Evolutionary conservation across 1,140 invertebrate species (phyloP).

Genomic region (Magallana angulata): DNA sequence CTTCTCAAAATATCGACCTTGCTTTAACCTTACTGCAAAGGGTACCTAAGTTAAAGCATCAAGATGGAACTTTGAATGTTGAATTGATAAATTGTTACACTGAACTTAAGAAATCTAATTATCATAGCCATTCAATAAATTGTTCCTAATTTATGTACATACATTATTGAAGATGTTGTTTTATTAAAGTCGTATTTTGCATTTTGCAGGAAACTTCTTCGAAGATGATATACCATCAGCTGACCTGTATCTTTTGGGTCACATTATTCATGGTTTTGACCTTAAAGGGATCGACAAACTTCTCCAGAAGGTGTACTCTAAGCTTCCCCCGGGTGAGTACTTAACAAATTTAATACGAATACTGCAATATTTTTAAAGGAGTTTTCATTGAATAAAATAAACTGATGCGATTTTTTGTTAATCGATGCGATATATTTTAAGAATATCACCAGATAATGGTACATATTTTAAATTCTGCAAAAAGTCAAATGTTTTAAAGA

Average conservation of each 20-base stretch:
- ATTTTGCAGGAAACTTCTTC: conserved; percentile 67
- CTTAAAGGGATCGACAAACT: conserved; percentile 60
- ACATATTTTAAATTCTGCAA: too few relatives aligned
- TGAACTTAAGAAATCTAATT: background rate
- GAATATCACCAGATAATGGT: background rate
- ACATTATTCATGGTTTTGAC: conserved; percentile 68
- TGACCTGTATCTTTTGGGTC: conserved; percentile 67
- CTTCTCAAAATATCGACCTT: too few relatives aligned
- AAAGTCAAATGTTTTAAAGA: too few relatives aligned
- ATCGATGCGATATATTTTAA: background rate
- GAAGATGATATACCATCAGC: conserved; percentile 63
- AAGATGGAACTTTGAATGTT: background rate
- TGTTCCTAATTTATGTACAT: too few relatives aligned
- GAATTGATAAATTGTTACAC: background rate
- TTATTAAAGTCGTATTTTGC: background rate
- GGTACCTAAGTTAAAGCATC: too few relatives aligned
- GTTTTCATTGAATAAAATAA: background rate
- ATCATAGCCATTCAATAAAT: too few relatives aligned
- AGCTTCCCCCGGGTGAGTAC: conserved; percentile 62
- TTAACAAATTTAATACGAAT: background rate
- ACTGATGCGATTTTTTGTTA: too few relatives aligned
- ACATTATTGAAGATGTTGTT: too few relatives aligned
- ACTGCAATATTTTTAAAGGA: background rate
- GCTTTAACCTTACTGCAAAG: too few relatives aligned
- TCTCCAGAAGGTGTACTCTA: conserved; percentile 62